Evolutionary conservation across 1,140 invertebrate genomes (phyloP).

Genomic region (Drosophila fuyamai): DNA sequence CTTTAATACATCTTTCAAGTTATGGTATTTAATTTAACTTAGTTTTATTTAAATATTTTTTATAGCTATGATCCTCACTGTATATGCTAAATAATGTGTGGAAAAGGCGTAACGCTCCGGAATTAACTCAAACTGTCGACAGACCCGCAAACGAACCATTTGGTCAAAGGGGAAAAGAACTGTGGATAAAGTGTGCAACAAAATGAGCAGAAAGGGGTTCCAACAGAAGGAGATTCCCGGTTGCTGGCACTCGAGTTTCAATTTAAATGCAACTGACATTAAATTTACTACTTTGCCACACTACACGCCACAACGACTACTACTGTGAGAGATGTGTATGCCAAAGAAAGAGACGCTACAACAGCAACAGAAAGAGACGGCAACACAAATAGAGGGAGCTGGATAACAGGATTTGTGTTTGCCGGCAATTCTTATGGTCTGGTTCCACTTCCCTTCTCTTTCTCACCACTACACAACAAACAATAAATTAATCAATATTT

Average conservation of each 20-base stretch:
- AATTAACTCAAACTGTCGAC: conserved; percentile 81
- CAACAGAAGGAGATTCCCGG: conserved; percentile 11
- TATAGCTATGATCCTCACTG: neutral
- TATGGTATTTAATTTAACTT: too few relatives aligned
- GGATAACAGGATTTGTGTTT: conserved; percentile 35
- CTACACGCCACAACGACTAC: conserved; percentile 39
- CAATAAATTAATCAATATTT: neutral
- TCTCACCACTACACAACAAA: neutral
- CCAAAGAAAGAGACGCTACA: conserved; percentile 9
- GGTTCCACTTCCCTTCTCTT: conserved; percentile 18
- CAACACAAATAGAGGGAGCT: conserved; percentile 2
- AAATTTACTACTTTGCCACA: conserved; percentile 82
- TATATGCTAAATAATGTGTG: conserved; percentile 39
- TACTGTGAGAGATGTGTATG: conserved; percentile 49
- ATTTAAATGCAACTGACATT: conserved; percentile 83
- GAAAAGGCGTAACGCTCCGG: conserved; percentile 50
- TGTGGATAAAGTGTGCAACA: conserved; percentile 3
- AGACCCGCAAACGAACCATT: conserved; percentile 37
- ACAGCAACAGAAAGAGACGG: conserved; percentile 2
- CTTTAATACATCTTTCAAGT: too few relatives aligned
- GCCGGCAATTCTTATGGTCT: conserved; percentile 17
- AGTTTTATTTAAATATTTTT: neutral
- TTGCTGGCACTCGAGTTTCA: conserved; percentile 62
- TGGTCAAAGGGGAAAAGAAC: conserved; percentile 6
- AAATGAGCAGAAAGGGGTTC: neutral